Evolutionary conservation across 2,113 vertebrate species (phyloP), one percentile per base, ranked within the genome.

Genomic region (Gallinago jamesoni): DNA sequence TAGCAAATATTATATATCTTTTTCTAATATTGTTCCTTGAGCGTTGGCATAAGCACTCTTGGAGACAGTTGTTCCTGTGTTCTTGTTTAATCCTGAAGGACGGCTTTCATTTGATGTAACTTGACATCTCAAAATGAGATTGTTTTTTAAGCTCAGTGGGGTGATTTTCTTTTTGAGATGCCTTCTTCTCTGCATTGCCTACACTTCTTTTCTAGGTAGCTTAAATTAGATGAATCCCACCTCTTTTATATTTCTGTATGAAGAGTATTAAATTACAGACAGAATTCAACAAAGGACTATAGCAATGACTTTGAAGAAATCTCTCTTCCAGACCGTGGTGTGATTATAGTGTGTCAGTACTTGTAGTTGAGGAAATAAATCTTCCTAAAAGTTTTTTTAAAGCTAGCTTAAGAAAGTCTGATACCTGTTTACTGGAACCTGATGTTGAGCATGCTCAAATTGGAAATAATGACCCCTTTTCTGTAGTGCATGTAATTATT

Each of bases 1-100:
- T 27, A 30, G 39, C 60, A 78, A 37, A 33, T 78, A 41, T 0
- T 0, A 0, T 12, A 1, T n/a, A 8, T 60, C 20, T 86, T n/a
- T 59, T 66, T 62, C 37, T 75, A 67, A 31, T 78, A 7, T 37
- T 66, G 1, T 47, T 63, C 12, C 14, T 56, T 73, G 30, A 76
- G 23, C 21, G 33, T 1, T 73, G 80, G 14, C 27, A 19, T 43
- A 66, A 67, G 27, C 35, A 10, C 39, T 77, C 20, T 15, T 48
- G n/a, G 70, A 86, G 62, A 45, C 47, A 19, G 2, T 59, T 83
- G 53, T 64, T 88, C 21, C 28, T 33, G 10, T 82, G 25, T 77
- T 78, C 24, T 39, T 76, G 14, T 59, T 64, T 55, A 75, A 43
- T 67, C 17, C 47, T 88, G 41, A 70, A 60, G 48, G 45, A 20